Percentiles rank a stretch among this genome's conserved stretches.
phyloP scores from a whole-genome alignment of 2,797 vertebrate genomes.

The Mormyrus hasselquistii region DNA sequence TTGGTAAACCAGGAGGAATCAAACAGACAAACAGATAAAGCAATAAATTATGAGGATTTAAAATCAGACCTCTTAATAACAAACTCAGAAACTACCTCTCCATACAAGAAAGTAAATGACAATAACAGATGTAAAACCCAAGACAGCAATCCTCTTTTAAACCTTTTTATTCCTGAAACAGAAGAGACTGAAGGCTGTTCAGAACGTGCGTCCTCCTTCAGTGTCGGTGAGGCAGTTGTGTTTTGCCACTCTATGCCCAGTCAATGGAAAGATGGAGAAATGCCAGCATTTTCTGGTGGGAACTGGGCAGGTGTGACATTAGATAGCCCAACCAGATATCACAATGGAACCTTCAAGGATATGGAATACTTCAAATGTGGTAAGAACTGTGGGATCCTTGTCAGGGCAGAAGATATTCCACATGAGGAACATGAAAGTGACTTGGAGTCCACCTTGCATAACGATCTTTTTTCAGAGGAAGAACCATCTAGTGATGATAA shows the following conservation, averaged over 20 bases:
- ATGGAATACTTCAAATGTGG: slow-evolving; percentile 52
- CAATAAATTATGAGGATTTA: slow-evolving; percentile 20
- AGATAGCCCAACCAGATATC: slow-evolving; percentile 49
- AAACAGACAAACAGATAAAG: slow-evolving; percentile 6
- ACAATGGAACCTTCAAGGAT: slow-evolving; percentile 47
- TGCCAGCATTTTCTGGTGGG: slow-evolving; percentile 39
- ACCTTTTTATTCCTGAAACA: neutral
- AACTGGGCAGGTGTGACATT: slow-evolving; percentile 54
- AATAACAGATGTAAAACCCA: slow-evolving; percentile 24
- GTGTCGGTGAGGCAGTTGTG: slow-evolving; percentile 49
- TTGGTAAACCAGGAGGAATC: slow-evolving; percentile 17
- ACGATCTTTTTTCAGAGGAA: slow-evolving; percentile 39
- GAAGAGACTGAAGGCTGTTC: slow-evolving; percentile 30
- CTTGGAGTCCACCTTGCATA: slow-evolving; percentile 20
- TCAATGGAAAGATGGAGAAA: slow-evolving; percentile 52
- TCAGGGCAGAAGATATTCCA: slow-evolving; percentile 49
- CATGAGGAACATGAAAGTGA: slow-evolving; percentile 25
- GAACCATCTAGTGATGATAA: slow-evolving; percentile 19
- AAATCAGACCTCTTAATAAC: neutral
- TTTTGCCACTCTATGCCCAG: slow-evolving; percentile 48
- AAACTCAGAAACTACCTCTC: neutral
- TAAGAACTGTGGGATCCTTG: slow-evolving; percentile 47
- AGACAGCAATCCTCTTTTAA: slow-evolving; percentile 19
- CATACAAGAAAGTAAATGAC: neutral
- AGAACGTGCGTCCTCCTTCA: slow-evolving; percentile 43